A percentile compares a stretch with the other conserved stretches of the same genome.
These are phyloP conservation scores for Balearica regulorum DNA, from an alignment of 2,797 vertebrate species.

Conservation along the genomic window DNA sequence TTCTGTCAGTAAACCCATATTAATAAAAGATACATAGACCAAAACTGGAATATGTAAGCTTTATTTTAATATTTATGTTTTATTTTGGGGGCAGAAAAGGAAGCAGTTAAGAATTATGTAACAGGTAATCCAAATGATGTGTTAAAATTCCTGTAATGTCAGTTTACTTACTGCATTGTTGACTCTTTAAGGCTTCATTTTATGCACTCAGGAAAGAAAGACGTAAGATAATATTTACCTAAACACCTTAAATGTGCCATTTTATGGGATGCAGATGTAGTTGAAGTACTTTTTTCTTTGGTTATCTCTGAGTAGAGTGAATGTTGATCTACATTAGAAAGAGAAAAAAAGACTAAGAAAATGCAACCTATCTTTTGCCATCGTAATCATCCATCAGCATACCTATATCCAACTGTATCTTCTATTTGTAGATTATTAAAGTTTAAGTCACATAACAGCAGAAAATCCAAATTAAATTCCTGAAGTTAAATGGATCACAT, in stretches of 20 bases:
- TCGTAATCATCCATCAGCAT: not conserved
- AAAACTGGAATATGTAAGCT: not conserved
- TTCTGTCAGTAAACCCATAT: not conserved
- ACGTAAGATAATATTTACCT: conserved; percentile 63
- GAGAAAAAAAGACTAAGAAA: not conserved
- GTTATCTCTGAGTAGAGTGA: conserved; percentile 55
- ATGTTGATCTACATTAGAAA: conserved; percentile 62
- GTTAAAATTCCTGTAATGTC: not conserved
- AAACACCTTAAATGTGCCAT: conserved; percentile 62
- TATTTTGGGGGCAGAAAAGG: not conserved
- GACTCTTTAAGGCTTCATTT: not conserved
- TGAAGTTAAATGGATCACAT: not conserved
- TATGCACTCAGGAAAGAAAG: not conserved
- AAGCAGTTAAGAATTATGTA: not conserved
- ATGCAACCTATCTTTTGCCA: not conserved
- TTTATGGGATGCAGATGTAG: conserved; percentile 5
- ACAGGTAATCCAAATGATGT: not conserved
- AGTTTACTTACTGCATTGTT: not conserved
- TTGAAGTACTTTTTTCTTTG: conserved; percentile 21
- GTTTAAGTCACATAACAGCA: not conserved
- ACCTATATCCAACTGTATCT: not conserved
- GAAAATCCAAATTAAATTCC: not conserved
- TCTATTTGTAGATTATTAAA: not conserved
- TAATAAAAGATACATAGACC: not conserved
- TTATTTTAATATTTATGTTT: not conserved